Conservation (phyloP, 1,140 invertebrate species). For the Homarus americanus region DNA sequence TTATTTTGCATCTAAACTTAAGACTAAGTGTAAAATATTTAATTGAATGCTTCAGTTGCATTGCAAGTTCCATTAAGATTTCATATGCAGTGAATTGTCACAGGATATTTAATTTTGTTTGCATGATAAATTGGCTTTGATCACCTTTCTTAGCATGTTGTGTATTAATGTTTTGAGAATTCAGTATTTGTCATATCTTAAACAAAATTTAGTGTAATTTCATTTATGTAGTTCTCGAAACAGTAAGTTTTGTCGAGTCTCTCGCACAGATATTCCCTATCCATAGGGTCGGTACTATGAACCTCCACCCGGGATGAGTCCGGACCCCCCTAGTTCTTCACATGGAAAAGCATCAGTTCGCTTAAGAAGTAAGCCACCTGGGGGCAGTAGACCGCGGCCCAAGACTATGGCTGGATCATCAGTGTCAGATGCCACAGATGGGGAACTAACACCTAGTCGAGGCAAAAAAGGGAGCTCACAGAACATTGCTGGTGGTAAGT, state of each 20-base stretch:
- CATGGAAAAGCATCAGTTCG: constrained; percentile 65
- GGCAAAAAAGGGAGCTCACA: constrained; percentile 73
- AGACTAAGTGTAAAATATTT: too few species aligned
- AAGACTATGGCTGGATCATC: constrained; percentile 72
- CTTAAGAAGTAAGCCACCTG: constrained; percentile 68
- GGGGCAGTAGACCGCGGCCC: constrained; percentile 67
- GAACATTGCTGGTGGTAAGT: constrained; percentile 69
- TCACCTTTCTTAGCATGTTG: constrained; percentile 41
- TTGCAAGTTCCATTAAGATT: too few species aligned
- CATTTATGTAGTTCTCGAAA: neutral
- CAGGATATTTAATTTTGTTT: neutral
- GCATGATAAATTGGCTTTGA: constrained; percentile 22
- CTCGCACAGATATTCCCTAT: neutral
- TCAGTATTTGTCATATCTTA: too few species aligned
- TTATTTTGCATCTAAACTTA: too few species aligned
- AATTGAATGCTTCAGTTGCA: too few species aligned
- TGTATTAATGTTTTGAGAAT: constrained; percentile 13
- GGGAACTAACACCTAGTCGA: constrained; percentile 36
- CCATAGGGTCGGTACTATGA: constrained; percentile 68
- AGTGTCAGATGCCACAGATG: constrained; percentile 31
- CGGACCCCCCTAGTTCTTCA: constrained; percentile 60
- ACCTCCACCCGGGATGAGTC: constrained; percentile 63
- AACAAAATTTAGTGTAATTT: too few species aligned
- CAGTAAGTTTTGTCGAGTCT: neutral
- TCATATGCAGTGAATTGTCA: too few species aligned